Evolutionary conservation across 2,113 vertebrate species (phyloP).

Genomic region (Stigmatopora argus): DNA sequence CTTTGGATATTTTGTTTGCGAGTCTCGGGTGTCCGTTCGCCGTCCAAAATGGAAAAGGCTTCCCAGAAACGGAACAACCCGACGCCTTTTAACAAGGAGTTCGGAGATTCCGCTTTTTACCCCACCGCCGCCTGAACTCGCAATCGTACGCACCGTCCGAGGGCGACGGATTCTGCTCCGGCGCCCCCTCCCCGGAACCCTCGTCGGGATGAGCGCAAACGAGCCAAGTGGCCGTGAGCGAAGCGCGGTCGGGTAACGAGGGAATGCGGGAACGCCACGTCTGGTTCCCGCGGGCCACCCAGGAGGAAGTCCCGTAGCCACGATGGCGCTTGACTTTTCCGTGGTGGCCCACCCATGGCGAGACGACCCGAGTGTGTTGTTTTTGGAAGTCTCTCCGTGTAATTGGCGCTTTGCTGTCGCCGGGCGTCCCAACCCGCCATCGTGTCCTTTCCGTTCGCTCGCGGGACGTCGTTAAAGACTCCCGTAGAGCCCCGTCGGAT

Average conservation of each 20-base stretch:
- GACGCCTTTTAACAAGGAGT: slow-evolving; percentile 77
- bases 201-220: too few species aligned
- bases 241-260: background rate
- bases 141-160: too few species aligned
- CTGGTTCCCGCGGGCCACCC: slow-evolving; percentile 55
- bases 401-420: slow-evolving; percentile 23
- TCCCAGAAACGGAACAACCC: slow-evolving; percentile 48
- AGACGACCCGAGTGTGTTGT: slow-evolving; percentile 31
- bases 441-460: slow-evolving; percentile 17
- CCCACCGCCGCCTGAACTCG: too few species aligned
- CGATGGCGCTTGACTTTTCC: slow-evolving; percentile 23
- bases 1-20: slow-evolving; percentile 1
- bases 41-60: slow-evolving; percentile 29
- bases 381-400: background rate
- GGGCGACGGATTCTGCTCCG: too few species aligned
- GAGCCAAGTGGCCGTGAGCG: too few species aligned
- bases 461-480: too few species aligned
- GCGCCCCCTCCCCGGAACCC: too few species aligned
- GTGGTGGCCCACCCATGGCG: slow-evolving; percentile 32
- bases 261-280: background rate
- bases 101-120: slow-evolving; percentile 70
- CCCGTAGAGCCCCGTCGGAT: too few species aligned
- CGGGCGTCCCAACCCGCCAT: slow-evolving; percentile 16
- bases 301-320: slow-evolving; percentile 35
- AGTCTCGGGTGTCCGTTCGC: slow-evolving; percentile 18